Evolutionary conservation across 2,888 invertebrate species (phyloP).

Genomic region (Eurois occulta): DNA sequence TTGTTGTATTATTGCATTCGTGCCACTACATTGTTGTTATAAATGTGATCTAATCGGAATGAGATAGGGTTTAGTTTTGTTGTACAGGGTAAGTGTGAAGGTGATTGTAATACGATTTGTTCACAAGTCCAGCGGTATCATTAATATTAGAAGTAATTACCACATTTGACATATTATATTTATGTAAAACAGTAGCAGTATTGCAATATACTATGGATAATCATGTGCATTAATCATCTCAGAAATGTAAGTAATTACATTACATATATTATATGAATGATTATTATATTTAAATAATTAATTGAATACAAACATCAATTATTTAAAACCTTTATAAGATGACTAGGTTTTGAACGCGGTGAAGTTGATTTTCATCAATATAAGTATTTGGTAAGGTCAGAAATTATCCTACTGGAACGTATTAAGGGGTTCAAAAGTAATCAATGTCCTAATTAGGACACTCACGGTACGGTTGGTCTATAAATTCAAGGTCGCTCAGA

Average conservation of each 20-base stretch:
- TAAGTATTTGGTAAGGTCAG: not conserved
- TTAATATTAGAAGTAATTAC: conserved; percentile 60
- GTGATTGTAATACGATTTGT: conserved; percentile 40
- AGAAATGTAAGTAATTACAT: not conserved
- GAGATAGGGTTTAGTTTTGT: conserved; percentile 1
- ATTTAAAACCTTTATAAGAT: not conserved
- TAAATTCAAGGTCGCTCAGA: too few species aligned
- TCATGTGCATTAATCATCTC: conserved; percentile 29
- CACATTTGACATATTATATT: conserved; percentile 48
- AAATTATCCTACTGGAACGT: not conserved
- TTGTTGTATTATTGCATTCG: conserved; percentile 20
- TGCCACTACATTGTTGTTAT: conserved; percentile 7
- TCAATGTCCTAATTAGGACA: too few species aligned
- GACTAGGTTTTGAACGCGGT: not conserved
- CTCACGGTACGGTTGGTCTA: too few species aligned
- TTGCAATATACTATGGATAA: conserved; percentile 10
- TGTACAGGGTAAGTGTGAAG: not conserved
- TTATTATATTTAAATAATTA: not conserved
- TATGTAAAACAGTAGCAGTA: conserved; percentile 45
- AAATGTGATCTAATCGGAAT: conserved; percentile 4
- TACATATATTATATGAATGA: too few species aligned
- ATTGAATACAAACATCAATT: conserved; percentile 11
- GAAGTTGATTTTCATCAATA: not conserved
- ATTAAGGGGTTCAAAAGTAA: too few species aligned
- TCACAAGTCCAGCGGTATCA: conserved; percentile 36